These are phyloP conservation scores for Sebastes variabilis DNA, from an alignment of 2,797 vertebrate species.

Conservation along the genomic window DNA sequence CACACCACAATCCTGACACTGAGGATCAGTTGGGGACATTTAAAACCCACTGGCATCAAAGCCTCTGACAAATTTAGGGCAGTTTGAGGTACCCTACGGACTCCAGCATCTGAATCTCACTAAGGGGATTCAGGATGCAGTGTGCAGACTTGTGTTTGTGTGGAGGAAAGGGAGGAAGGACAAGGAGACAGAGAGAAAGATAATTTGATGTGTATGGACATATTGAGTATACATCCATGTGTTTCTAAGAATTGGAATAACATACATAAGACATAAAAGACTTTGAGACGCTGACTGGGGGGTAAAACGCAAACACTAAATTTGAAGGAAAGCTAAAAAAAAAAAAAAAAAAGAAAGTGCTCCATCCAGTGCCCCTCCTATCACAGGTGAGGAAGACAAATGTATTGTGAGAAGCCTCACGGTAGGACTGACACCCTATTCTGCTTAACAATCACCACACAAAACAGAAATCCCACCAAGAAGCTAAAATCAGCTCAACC, in stretches of 20 bases:
- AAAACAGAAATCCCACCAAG: neutral
- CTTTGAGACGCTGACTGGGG: constrained; percentile 78
- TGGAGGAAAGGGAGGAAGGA: constrained; percentile 44
- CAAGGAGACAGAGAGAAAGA: constrained; percentile 58
- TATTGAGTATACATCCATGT: constrained; percentile 57
- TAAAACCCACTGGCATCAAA: constrained; percentile 72
- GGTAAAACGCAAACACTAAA: constrained; percentile 72
- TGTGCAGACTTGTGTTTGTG: constrained; percentile 52
- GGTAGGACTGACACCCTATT: constrained; percentile 31
- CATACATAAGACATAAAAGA: constrained; percentile 81
- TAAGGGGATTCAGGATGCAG: constrained; percentile 45
- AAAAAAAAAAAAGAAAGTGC: constrained; percentile 73
- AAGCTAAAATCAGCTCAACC: constrained; percentile 1
- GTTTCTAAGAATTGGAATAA: constrained; percentile 70
- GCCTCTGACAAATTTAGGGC: constrained; percentile 84
- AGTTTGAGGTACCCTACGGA: constrained; percentile 78
- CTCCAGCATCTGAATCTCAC: constrained; percentile 66
- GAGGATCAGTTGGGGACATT: constrained; percentile 65
- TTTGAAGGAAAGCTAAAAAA: constrained; percentile 70
- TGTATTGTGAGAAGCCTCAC: constrained; percentile 15
- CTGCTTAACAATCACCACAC: constrained; percentile 5
- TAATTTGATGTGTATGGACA: constrained; percentile 44
- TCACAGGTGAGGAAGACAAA: constrained; percentile 53
- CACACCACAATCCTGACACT: constrained; percentile 44
- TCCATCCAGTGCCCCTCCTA: constrained; percentile 87